These are phyloP conservation scores for Apocheima hispidaria DNA, from an alignment of 2,888 invertebrate genomes.

Conservation along the genomic window DNA sequence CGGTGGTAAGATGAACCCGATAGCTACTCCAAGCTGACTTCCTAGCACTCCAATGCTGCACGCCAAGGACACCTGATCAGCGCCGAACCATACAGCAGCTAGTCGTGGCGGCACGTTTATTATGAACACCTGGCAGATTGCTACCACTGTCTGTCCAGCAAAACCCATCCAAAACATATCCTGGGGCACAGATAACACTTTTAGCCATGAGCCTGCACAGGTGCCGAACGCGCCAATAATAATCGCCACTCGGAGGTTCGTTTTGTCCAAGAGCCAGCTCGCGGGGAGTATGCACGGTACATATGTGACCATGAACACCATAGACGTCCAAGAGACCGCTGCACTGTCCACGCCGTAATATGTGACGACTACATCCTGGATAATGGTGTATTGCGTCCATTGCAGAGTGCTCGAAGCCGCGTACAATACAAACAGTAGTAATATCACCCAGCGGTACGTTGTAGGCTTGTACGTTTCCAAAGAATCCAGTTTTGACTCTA, in stretches of 20 bases:
- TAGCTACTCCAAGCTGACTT: constrained; percentile 97
- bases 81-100: constrained; percentile 99
- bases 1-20: constrained; percentile 89
- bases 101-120: constrained; percentile 96
- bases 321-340: constrained; percentile 97
- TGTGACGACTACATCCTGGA: constrained; percentile 91
- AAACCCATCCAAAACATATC: constrained; percentile 96
- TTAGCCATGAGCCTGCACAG: constrained; percentile 95
- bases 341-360: constrained; percentile 90
- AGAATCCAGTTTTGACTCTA: too few relatives aligned
- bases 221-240: constrained; percentile 95
- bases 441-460: constrained; percentile 91
- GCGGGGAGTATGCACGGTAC: constrained; percentile 99
- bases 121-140: constrained; percentile 96
- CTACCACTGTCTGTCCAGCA: constrained; percentile 94
- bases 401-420: constrained; percentile 97
- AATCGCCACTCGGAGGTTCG: constrained; percentile 89
- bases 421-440: constrained; percentile 93
- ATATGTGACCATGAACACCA: constrained; percentile 98
- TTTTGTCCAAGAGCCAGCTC: constrained; percentile 95
- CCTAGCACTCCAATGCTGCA: constrained; percentile 99
- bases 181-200: constrained; percentile 94
- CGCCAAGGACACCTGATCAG: constrained; percentile 97
- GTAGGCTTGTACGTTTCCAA: constrained; percentile 84
- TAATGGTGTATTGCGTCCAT: constrained; percentile 98